Evolutionary conservation across 1,140 invertebrate genomes (phyloP).

Genomic region (Brachionus rubens): DNA sequence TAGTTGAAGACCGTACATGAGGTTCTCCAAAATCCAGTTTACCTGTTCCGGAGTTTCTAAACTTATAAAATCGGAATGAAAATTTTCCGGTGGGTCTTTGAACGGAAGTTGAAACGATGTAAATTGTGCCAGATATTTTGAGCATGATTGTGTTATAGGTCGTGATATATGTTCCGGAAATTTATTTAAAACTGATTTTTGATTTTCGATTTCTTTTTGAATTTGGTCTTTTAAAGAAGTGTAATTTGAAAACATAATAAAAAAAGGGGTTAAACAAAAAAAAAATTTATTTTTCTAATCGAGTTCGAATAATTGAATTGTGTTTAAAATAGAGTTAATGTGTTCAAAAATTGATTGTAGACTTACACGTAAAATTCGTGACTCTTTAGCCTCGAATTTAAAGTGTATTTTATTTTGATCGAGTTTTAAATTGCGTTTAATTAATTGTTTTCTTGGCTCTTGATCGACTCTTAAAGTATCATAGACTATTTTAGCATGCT

Average conservation of each 20-base stretch:
- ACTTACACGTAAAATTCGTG: slow-evolving; percentile 31
- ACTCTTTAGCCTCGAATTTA: slow-evolving; percentile 30
- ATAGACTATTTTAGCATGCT: slow-evolving; percentile 45
- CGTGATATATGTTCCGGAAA: slow-evolving; percentile 25
- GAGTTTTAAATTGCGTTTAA: slow-evolving; percentile 1
- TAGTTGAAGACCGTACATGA: slow-evolving; percentile 84
- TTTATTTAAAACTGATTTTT: slow-evolving; percentile 42
- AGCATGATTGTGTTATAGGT: slow-evolving; percentile 43
- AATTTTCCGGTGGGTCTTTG: slow-evolving; percentile 31
- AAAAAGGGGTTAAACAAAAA: not conserved
- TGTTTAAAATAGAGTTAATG: slow-evolving; percentile 29
- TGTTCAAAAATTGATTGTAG: slow-evolving; percentile 19
- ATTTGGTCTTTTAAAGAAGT: slow-evolving; percentile 37
- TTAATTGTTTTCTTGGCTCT: slow-evolving; percentile 42
- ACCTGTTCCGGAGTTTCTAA: slow-evolving; percentile 30
- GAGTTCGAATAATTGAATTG: slow-evolving; percentile 13
- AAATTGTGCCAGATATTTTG: slow-evolving; percentile 38
- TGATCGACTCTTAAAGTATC: slow-evolving; percentile 28
- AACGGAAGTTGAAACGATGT: slow-evolving; percentile 34
- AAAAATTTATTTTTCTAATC: not conserved
- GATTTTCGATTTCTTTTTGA: slow-evolving; percentile 45
- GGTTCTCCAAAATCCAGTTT: slow-evolving; percentile 63
- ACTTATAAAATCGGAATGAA: not conserved
- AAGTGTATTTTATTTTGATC: not conserved
- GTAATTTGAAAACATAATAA: slow-evolving; percentile 24